phyloP scores from a whole-genome alignment of 2,888 invertebrate species.

The Eristalis arbustorum region DNA sequence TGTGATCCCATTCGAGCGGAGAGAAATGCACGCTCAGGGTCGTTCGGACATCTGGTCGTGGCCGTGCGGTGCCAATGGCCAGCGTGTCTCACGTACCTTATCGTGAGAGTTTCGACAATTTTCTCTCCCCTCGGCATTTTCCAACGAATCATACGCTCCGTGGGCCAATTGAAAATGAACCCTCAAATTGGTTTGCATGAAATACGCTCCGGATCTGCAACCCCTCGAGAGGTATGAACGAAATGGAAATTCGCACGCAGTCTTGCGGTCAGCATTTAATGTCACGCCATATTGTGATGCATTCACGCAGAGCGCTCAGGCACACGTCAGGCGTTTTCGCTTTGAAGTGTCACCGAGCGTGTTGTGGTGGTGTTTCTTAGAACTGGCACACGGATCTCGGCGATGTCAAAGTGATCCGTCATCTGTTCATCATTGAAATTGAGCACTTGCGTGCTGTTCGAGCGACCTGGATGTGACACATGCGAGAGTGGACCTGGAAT shows the following conservation, averaged over 20 bases:
- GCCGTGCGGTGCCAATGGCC: background rate
- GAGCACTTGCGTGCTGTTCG: background rate
- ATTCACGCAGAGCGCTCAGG: conserved; percentile 37
- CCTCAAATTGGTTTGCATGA: conserved; percentile 22
- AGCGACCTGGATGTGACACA: background rate
- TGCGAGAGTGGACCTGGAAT: background rate
- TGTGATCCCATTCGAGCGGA: background rate
- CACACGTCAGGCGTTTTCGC: background rate
- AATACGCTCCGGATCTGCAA: background rate
- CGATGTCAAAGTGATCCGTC: background rate
- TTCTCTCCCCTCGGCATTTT: background rate
- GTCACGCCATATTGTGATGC: conserved; percentile 49
- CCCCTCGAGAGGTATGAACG: background rate
- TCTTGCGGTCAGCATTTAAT: conserved; percentile 11
- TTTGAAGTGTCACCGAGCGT: conserved; percentile 7
- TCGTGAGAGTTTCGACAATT: background rate
- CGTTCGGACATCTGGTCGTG: conserved; percentile 28
- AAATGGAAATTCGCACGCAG: conserved; percentile 27
- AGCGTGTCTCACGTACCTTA: background rate
- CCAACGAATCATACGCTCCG: conserved; percentile 9
- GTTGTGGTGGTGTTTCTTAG: background rate
- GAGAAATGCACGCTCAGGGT: background rate
- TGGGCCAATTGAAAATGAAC: conserved; percentile 46
- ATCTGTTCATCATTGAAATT: background rate
- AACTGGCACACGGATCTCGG: background rate